Percentiles rank a stretch among this genome's conserved stretches.
Evolutionary conservation across 2,888 invertebrate genomes (phyloP).

Genomic region (Clivina fossor): DNA sequence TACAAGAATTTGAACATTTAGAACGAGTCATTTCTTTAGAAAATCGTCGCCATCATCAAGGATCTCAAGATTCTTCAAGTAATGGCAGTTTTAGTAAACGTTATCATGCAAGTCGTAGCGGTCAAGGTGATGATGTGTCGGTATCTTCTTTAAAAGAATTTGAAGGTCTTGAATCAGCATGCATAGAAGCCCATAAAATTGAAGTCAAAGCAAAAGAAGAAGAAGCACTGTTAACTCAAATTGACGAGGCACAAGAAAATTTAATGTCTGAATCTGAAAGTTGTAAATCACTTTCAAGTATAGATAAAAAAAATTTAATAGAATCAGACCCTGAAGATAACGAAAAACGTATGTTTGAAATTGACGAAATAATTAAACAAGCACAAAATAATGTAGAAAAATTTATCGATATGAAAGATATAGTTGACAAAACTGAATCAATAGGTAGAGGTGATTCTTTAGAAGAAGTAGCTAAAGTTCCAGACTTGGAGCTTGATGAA

Average conservation of each 20-base stretch:
- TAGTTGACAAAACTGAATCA: conserved; percentile 59
- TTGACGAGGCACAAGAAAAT: conserved; percentile 57
- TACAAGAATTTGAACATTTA: conserved; percentile 92
- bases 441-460: conserved; percentile 57
- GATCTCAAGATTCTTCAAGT: conserved; percentile 82
- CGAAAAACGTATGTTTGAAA: conserved; percentile 67
- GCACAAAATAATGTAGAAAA: conserved; percentile 68
- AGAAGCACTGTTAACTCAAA: conserved; percentile 69
- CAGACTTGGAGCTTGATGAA: conserved; percentile 56
- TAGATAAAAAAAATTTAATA: conserved; percentile 61
- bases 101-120: conserved; percentile 69
- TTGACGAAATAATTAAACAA: conserved; percentile 68
- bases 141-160: conserved; percentile 88
- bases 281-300: conserved; percentile 63
- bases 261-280: conserved; percentile 59
- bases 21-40: conserved; percentile 83
- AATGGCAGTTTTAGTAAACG: conserved; percentile 80
- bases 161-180: conserved; percentile 87
- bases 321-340: conserved; percentile 63
- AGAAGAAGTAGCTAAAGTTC: conserved; percentile 58
- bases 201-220: conserved; percentile 85
- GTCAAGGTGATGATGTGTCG: conserved; percentile 83
- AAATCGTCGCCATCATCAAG: conserved; percentile 70
- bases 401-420: conserved; percentile 60
- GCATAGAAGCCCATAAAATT: conserved; percentile 78